A percentile compares a stretch with the other conserved stretches of the same genome.
phyloP scores from a whole-genome alignment of 2,888 invertebrate species.

The Volucella bombylans region DNA sequence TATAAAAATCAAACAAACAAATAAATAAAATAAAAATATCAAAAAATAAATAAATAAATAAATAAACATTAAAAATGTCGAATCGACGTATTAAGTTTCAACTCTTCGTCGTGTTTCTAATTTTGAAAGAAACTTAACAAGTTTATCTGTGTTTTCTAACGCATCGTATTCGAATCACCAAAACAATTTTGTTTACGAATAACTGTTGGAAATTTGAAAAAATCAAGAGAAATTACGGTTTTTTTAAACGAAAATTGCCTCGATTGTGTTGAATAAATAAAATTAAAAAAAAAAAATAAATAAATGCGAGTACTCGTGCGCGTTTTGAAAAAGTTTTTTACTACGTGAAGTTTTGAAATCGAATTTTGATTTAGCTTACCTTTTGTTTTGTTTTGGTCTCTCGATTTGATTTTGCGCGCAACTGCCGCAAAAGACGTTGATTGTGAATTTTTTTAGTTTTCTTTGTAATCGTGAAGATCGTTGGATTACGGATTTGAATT shows the following conservation, averaged over 20 bases:
- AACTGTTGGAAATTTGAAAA: background rate
- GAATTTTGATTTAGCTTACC: too few relatives aligned
- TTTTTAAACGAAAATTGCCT: constrained; percentile 14
- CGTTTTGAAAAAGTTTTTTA: too few relatives aligned
- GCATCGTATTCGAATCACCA: constrained; percentile 23
- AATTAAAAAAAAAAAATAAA: constrained; percentile 7
- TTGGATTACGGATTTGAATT: background rate
- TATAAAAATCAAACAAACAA: constrained; percentile 7
- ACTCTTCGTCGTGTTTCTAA: constrained; percentile 72
- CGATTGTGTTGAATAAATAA: background rate
- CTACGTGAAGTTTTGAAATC: too few relatives aligned
- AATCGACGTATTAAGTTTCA: constrained; percentile 76
- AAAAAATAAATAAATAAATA: background rate
- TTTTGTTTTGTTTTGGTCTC: too few relatives aligned
- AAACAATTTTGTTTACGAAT: constrained; percentile 22
- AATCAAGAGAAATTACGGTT: background rate
- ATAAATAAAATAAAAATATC: background rate
- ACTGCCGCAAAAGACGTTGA: too few relatives aligned
- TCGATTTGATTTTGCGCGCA: too few relatives aligned
- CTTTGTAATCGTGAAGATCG: constrained; percentile 4
- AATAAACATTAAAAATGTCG: constrained; percentile 76
- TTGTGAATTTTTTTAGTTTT: constrained; percentile 11
- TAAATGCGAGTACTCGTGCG: too few relatives aligned
- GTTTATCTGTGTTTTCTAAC: constrained; percentile 38
- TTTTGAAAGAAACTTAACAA: constrained; percentile 73